Percentiles rank a stretch among this genome's conserved stretches.
phyloP scores from a whole-genome alignment of 2,888 invertebrate genomes.

The Cyaniris semiargus region DNA sequence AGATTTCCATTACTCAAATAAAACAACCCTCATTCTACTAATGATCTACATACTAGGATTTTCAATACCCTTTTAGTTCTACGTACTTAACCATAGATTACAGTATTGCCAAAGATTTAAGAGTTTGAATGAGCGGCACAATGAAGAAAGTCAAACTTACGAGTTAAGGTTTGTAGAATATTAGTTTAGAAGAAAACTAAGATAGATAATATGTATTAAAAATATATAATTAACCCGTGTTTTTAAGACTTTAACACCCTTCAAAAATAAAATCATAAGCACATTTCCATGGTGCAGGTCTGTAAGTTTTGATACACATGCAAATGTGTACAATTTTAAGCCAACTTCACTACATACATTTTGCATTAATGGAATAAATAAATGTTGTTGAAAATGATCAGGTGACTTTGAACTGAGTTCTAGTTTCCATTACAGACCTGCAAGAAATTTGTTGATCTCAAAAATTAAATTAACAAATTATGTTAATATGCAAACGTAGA shows the following conservation, averaged over 20 bases:
- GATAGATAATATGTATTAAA: slow-evolving; percentile 24
- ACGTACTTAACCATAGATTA: neutral
- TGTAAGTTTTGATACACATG: neutral
- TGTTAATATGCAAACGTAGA: slow-evolving; percentile 66
- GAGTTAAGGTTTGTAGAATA: neutral
- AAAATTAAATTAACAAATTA: slow-evolving; percentile 63
- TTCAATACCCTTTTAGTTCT: neutral
- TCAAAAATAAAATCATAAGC: slow-evolving; percentile 4
- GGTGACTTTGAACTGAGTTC: neutral
- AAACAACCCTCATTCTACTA: neutral
- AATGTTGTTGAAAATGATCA: neutral
- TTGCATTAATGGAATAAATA: neutral
- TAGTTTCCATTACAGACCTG: slow-evolving; percentile 18
- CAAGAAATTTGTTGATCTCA: slow-evolving; percentile 16
- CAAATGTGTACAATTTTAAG: neutral
- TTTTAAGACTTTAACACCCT: slow-evolving; percentile 19
- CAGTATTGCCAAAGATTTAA: slow-evolving; percentile 1
- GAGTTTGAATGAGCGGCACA: neutral
- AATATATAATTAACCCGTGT: slow-evolving; percentile 29
- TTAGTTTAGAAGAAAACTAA: slow-evolving; percentile 5
- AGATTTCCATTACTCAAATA: neutral
- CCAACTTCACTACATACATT: neutral
- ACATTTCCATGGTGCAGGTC: slow-evolving; percentile 12
- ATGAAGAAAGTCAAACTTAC: neutral
- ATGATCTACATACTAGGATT: neutral